Evolutionary conservation across 1,140 invertebrate species (phyloP).

Genomic region (Alviniconcha marisindica): DNA sequence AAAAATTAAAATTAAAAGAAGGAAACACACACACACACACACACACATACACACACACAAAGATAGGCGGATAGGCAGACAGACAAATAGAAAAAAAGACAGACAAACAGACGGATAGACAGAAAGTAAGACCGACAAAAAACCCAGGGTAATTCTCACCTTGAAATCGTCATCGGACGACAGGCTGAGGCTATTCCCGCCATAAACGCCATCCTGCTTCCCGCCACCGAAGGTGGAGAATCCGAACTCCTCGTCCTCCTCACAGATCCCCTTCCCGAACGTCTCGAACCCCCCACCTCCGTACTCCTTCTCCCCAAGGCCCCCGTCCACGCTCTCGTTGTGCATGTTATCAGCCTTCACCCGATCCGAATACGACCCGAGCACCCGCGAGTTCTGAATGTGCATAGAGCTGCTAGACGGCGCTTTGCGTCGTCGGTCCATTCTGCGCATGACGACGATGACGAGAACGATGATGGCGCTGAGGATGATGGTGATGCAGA

Average conservation of each 20-base stretch:
- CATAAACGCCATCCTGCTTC: slow-evolving; percentile 19
- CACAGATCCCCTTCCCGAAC: slow-evolving; percentile 25
- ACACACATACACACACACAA: too few relatives aligned
- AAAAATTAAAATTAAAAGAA: too few relatives aligned
- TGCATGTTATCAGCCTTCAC: slow-evolving; percentile 49
- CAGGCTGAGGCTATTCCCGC: neutral
- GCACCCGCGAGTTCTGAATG: slow-evolving; percentile 37
- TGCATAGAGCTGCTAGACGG: slow-evolving; percentile 24
- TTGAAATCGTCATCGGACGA: slow-evolving; percentile 14
- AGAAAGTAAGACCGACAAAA: neutral
- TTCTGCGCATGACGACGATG: slow-evolving; percentile 61
- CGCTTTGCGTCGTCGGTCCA: slow-evolving; percentile 46
- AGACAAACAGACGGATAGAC: neutral
- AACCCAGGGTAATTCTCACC: slow-evolving; percentile 18
- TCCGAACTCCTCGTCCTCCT: slow-evolving; percentile 43
- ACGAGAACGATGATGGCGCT: slow-evolving; percentile 63
- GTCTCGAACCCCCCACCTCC: slow-evolving; percentile 36
- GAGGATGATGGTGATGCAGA: slow-evolving; percentile 64
- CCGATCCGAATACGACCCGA: slow-evolving; percentile 42
- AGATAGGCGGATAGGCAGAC: neutral
- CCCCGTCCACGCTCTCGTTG: slow-evolving; percentile 33
- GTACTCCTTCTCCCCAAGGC: slow-evolving; percentile 5
- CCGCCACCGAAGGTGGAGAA: slow-evolving; percentile 40
- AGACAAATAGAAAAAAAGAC: neutral
- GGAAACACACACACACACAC: too few relatives aligned